Evolutionary conservation across 2,797 vertebrate species (phyloP), one percentile per base, ranked within the genome.

Genomic region (Triplophysa yarkandensis): DNA sequence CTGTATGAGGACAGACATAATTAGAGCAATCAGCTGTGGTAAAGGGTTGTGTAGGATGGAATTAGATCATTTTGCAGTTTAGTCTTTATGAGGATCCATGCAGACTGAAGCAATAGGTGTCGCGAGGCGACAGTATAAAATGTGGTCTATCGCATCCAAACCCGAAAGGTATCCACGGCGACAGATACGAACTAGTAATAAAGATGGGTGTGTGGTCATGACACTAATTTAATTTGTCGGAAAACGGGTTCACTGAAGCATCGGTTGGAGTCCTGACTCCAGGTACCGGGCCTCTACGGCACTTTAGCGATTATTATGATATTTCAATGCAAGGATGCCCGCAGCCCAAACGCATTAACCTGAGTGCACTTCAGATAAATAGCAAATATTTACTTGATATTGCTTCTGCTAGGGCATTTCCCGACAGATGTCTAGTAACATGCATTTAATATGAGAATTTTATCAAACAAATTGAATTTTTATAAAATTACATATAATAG

Each of bases 151-250:
- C 9, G 39, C 21, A 14, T 68, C 57, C 16, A 46, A 44, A 30
- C 10, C 46, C 41, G 6, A 67, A 63, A 74, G 71, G 71, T 74
- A 54, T 71, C 70, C 44, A 25, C 54, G 2, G 61, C 32, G 54
- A 77, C 75, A 54, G 34, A 77, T 74, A 81, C 77, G 71, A 75
- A 69, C 61, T 77, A 19, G 71, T 74, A 77, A 81, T 81, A 77
- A 77, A 77, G 79, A 74, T 25, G 67, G 27, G 55, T 60, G 61
- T 54, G 6, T 11, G 46, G 10, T 28, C 19, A 34, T 4, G 16
- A 23, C 19, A 32, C 41, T 72, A 50, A 80, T 73, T 71, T 60
- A 74, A 80, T 80, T 80, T 81, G 71, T 68, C 6, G 65, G 30
- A 17, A 34, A 61, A 48, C 63, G 9, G 58, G 62, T 52, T 54